Evolutionary conservation across 1,140 invertebrate species (phyloP), one percentile per base, ranked within the genome.

Genomic region (Papilio polyxenes): DNA sequence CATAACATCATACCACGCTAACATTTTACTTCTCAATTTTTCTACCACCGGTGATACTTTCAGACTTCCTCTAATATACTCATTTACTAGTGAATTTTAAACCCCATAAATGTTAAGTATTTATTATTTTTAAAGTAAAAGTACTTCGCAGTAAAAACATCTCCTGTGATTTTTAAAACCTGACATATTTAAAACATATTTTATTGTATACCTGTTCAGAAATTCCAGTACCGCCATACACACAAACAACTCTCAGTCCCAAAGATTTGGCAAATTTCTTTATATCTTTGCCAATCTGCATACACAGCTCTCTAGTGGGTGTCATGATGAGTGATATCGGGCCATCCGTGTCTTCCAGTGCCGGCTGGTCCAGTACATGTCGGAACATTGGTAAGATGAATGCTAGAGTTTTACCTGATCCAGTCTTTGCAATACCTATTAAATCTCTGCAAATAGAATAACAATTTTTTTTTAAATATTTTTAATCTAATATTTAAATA

Each of bases 401-500:
- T 0, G 99, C 99, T 31, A 99, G 92, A 2, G 99, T 99, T 95
- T 99, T 99, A 15, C 99, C 99, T 92, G 98, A 99, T 85, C 99
- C 99, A 37, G 99, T 99, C 95, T 99, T 99, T 8, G 99, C 99
- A 91, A 99, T 99, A 81, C 99, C 99, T 90, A 99, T 99, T 51
- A 99, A 95, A 95, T 99, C 99, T 80, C 99, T 95, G 85, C 44
- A 91, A 91, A 82, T 62, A 44, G 56, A 79, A 49, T 53, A 69
- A 69, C 13, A 69, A 76, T 0, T 74, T 65, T 48, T 81, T 31
- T 82, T 37, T 74, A 74, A 49, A n/a, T 81, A 53, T 4, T n/a
- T n/a, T n/a, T n/a, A n/a, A n/a, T n/a, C n/a, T n/a, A n/a, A n/a
- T 31, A 31, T 31, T 31, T 31, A 31, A 31, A 31, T 31, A 31